Evolutionary conservation across 1,140 invertebrate genomes (phyloP).

Genomic region (Diorhabda carinulata): DNA sequence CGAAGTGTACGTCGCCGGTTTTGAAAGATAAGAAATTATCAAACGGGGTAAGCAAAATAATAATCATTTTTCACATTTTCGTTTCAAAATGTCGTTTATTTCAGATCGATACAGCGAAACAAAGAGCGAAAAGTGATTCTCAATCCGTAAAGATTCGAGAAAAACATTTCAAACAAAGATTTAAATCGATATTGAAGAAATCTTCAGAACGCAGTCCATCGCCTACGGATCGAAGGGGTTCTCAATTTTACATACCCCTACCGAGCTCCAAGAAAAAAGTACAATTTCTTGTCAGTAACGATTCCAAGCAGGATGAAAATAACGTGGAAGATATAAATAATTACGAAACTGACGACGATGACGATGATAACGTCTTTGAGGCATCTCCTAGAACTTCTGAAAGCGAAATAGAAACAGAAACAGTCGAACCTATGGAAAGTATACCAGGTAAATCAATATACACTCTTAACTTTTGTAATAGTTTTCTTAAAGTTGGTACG

Average conservation of each 20-base stretch:
- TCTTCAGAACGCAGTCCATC: slow-evolving; percentile 37
- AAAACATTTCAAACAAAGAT: slow-evolving; percentile 34
- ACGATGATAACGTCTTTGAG: slow-evolving; percentile 28
- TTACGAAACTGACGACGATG: slow-evolving; percentile 7
- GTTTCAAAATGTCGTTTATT: neutral
- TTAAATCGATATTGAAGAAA: slow-evolving; percentile 69
- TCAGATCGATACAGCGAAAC: slow-evolving; percentile 3
- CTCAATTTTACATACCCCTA: slow-evolving; percentile 64
- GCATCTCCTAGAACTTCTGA: slow-evolving; percentile 11
- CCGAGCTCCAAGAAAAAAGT: slow-evolving; percentile 51
- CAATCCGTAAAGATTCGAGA: slow-evolving; percentile 31
- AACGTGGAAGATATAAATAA: neutral
- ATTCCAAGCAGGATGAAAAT: slow-evolving; percentile 17
- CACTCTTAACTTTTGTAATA: too few relatives aligned
- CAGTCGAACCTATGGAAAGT: too few relatives aligned
- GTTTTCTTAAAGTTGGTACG: too few relatives aligned
- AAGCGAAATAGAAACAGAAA: too few relatives aligned
- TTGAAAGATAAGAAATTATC: slow-evolving; percentile 1
- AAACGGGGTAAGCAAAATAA: neutral
- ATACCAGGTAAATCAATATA: too few relatives aligned
- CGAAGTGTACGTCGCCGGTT: neutral
- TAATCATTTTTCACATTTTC: neutral
- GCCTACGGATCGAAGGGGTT: slow-evolving; percentile 47
- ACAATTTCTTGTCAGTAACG: slow-evolving; percentile 44
- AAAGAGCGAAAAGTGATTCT: slow-evolving; percentile 8